Base-by-base conservation (phyloP, 1,140 invertebrate species). In the Maniola jurtina region DNA sequence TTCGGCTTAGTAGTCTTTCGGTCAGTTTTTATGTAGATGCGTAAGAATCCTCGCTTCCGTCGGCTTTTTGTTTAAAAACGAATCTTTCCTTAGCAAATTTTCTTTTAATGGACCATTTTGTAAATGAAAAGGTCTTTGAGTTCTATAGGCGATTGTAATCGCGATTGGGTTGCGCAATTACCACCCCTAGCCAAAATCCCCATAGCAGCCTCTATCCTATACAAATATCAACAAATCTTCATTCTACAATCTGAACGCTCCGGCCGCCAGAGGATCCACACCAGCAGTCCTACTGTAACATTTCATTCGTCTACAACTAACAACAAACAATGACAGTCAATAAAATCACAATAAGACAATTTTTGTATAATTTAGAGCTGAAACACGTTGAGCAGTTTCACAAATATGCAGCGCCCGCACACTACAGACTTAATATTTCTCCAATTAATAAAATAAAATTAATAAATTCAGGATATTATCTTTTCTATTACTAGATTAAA, bases 291-390 rank as follows among this genome's bases (percentile, higher is more conserved):
- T 76, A 82, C 83, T 80, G 78, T 79, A 75, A 84, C 78, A 83
- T 78, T 78, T 72, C 69, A 78, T 77, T 73, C 73, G 5, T 56
- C 61, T 63, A 69, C 54, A 69, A 61, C 70, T 83, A 82, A 86
- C 73, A 81, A 81, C 77, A 76, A 78, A 84, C 83, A 80, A 83
- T 71, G 77, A 83, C 80, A 87, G 82, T 88, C 81, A 84, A 81
- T 45, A 77, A 76, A 81, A 84, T 79, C 71, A 76, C 73, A 66
- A 73, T 62, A 59, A 78, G 70, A 79, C 70, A 73, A 58, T 36
- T 62, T 58, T 54, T 62, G 58, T 59, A 57, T 58, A 66, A 65
- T 52, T 70, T 64, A 55, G 73, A 81, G 73, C 73, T 65, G 68
- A 71, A 76, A 71, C 69, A 74, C 72, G 60, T 73, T 66, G 48